A percentile compares a stretch with the other conserved stretches of the same genome.
These are phyloP conservation scores for Agrochola circellaris DNA, from an alignment of 2,888 invertebrate species.

Conservation along the genomic window DNA sequence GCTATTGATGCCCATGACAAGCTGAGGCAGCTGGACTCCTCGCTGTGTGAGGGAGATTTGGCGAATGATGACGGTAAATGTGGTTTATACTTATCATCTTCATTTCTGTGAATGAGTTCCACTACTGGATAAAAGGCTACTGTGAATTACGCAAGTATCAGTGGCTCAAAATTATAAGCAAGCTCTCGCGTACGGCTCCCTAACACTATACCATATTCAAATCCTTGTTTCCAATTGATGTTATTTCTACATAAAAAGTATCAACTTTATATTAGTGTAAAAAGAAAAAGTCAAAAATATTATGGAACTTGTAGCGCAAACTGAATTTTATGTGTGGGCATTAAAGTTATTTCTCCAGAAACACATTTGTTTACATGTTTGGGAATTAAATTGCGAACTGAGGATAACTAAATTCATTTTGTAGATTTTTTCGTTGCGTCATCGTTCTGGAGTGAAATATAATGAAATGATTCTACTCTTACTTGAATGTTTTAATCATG, in stretches of 20 bases:
- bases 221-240: neutral
- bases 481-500: neutral
- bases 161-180: neutral
- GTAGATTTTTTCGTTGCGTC: neutral
- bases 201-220: neutral
- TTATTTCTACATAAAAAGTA: neutral
- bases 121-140: neutral
- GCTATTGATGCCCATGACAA: slow-evolving; percentile 85
- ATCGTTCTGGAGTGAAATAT: neutral
- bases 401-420: neutral
- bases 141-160: neutral
- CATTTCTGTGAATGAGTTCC: neutral
- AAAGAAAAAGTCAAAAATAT: too few species aligned
- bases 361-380: neutral
- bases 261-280: too few species aligned
- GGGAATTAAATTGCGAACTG: neutral
- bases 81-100: neutral
- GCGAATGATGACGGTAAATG: slow-evolving; percentile 85
- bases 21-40: slow-evolving; percentile 82
- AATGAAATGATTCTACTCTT: neutral
- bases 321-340: neutral
- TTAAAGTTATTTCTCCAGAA: neutral
- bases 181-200: neutral
- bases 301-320: neutral
- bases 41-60: slow-evolving; percentile 82